These are phyloP conservation scores for Rhopalosiphum maidis DNA, from an alignment of 1,140 invertebrate genomes.

Conservation along the genomic window DNA sequence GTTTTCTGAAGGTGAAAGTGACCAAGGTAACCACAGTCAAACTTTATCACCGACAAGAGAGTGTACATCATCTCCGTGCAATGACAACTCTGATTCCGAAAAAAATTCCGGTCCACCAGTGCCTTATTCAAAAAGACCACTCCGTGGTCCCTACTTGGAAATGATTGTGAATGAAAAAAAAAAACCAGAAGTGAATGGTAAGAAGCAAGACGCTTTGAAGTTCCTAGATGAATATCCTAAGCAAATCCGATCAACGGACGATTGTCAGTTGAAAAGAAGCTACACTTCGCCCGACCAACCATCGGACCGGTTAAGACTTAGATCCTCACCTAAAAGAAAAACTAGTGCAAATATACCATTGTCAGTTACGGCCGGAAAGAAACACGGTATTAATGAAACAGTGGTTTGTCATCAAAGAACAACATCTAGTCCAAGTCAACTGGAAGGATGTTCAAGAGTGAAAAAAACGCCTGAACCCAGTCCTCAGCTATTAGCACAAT, in stretches of 20 bases:
- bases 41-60: constrained; percentile 62
- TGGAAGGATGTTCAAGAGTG: constrained; percentile 66
- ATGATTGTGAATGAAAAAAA: constrained; percentile 86
- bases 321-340: constrained; percentile 64
- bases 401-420: constrained; percentile 74
- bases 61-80: constrained; percentile 62
- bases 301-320: constrained; percentile 11
- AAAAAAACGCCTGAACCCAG: constrained; percentile 67
- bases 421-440: constrained; percentile 79
- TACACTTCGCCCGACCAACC: constrained; percentile 59
- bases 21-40: constrained; percentile 62
- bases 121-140: constrained; percentile 76
- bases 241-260: constrained; percentile 63
- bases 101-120: constrained; percentile 60
- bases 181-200: constrained; percentile 67
- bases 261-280: constrained; percentile 63
- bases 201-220: constrained; percentile 66
- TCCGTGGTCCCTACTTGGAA: constrained; percentile 80
- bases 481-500: constrained; percentile 74
- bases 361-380: constrained; percentile 61
- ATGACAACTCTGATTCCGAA: constrained; percentile 62
- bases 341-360: constrained; percentile 66
- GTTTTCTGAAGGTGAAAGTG: constrained; percentile 68
- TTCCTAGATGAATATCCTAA: constrained; percentile 62
- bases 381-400: constrained; percentile 60